These are phyloP conservation scores for Aphrocallistes beatrix DNA, from an alignment of 37 sponge, comb jelly and placozoan genomes.

Conservation along the genomic window DNA sequence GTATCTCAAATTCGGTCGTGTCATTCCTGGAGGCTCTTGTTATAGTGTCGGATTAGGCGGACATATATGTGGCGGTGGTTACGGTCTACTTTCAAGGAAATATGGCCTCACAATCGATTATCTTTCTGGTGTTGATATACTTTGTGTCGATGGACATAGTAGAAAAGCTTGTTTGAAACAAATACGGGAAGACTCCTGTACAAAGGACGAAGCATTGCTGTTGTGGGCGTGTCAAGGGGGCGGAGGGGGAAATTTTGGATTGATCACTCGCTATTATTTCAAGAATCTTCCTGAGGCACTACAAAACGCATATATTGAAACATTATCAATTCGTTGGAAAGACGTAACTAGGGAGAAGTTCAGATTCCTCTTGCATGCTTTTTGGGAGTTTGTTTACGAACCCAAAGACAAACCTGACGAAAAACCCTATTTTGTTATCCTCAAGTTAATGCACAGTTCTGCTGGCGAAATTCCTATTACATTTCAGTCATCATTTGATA, in stretches of 20 bases:
- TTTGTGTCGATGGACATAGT: neutral
- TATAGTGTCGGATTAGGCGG: constrained; percentile 17
- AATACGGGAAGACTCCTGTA: neutral
- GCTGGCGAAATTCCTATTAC: neutral
- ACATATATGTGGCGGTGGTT: constrained; percentile 7
- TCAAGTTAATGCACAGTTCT: neutral
- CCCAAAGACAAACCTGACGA: too few relatives aligned
- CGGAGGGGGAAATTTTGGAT: neutral
- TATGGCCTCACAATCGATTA: neutral
- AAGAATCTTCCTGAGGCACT: neutral
- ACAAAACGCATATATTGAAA: neutral
- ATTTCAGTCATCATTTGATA: neutral
- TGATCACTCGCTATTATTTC: neutral
- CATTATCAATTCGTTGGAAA: neutral
- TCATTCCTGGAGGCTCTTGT: neutral
- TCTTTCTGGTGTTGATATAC: neutral
- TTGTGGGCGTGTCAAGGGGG: constrained; percentile 9
- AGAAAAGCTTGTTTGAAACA: neutral
- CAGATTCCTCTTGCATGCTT: neutral
- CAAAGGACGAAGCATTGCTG: neutral
- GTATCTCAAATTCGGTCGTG: neutral
- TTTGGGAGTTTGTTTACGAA: neutral
- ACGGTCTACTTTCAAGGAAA: neutral
- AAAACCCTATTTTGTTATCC: neutral
- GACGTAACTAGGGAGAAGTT: neutral